phyloP scores from a whole-genome alignment of 2,888 invertebrate species.

The Drosophila meridiana region DNA sequence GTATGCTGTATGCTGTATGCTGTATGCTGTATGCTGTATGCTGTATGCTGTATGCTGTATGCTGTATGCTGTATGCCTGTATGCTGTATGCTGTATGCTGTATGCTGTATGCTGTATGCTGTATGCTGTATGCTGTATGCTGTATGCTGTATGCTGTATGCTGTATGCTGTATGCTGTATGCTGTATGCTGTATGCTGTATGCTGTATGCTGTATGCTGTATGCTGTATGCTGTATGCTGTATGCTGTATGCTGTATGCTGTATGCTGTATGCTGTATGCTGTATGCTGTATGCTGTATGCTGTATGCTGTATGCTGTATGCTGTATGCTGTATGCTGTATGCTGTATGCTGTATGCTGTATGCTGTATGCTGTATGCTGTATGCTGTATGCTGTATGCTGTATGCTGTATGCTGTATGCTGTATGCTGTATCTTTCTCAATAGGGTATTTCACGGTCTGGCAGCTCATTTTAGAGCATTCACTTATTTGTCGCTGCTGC shows the following conservation, averaged over 20 bases:
- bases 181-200: conserved; percentile 9
- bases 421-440: not conserved
- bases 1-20: conserved; percentile 10
- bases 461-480: not conserved
- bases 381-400: conserved; percentile 3
- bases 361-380: not conserved
- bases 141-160: conserved; percentile 13
- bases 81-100: conserved; percentile 13
- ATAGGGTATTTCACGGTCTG: not conserved
- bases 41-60: conserved; percentile 13
- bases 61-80: conserved; percentile 10
- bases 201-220: conserved; percentile 11
- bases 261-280: conserved; percentile 10
- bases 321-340: conserved; percentile 3
- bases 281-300: conserved; percentile 4
- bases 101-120: conserved; percentile 11
- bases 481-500: conserved; percentile 7
- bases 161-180: conserved; percentile 13
- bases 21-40: conserved; percentile 14
- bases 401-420: not conserved
- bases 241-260: conserved; percentile 12
- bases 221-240: conserved; percentile 13
- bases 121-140: conserved; percentile 10
- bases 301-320: conserved; percentile 1
- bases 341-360: conserved; percentile 1